Percentiles rank a stretch among this genome's conserved stretches.
Conservation (phyloP, 2,888 invertebrate genomes). For the Agonopterix subpropinquella region DNA sequence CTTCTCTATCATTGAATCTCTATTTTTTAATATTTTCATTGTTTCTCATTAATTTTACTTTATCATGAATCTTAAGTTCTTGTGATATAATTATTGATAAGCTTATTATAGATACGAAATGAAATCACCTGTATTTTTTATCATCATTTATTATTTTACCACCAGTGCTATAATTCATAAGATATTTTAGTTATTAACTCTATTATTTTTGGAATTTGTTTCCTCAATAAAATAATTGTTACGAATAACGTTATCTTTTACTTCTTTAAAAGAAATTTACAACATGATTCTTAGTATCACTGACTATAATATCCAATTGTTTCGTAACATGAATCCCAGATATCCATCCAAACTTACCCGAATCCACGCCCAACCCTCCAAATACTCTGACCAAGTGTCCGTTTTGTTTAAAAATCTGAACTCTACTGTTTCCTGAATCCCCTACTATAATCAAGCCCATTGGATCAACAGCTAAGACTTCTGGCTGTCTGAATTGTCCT, state of each 20-base stretch:
- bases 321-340: constrained; percentile 79
- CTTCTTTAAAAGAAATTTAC: constrained; percentile 53
- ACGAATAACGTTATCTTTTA: constrained; percentile 17
- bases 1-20: constrained; percentile 4
- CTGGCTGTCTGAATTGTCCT: constrained; percentile 84
- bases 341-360: constrained; percentile 80
- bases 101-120: constrained; percentile 7
- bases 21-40: constrained; percentile 2
- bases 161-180: constrained; percentile 35
- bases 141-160: constrained; percentile 24
- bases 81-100: constrained; percentile 18
- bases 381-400: constrained; percentile 81
- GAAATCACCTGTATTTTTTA: constrained; percentile 12
- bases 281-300: constrained; percentile 75
- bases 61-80: constrained; percentile 12
- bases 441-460: constrained; percentile 86
- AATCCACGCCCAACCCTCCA: constrained; percentile 67
- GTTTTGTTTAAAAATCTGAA: constrained; percentile 84
- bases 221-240: constrained; percentile 41
- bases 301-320: constrained; percentile 76
- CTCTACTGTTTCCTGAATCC: constrained; percentile 84
- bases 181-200: constrained; percentile 23
- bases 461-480: constrained; percentile 82
- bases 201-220: constrained; percentile 32
- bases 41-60: constrained; percentile 2